Conservation (phyloP, 92 coral and sea anemone species). For the Pocillopora grandis region DNA sequence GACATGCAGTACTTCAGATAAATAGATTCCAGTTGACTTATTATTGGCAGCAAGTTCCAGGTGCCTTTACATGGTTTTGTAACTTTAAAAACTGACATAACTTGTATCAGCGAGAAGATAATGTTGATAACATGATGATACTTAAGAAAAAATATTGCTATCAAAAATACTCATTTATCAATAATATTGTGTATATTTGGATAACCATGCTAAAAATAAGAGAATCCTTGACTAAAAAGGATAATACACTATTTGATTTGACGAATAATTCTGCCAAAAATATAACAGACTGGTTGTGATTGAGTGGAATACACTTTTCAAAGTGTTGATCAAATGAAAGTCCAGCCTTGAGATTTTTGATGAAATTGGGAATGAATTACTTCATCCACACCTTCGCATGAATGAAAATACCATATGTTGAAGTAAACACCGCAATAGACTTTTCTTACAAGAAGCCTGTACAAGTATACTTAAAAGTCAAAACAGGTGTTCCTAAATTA, state of each 20-base stretch:
- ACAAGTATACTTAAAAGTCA: too few relatives aligned
- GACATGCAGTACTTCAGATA: background rate
- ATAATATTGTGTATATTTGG: background rate
- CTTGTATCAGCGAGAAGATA: background rate
- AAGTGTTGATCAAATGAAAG: too few relatives aligned
- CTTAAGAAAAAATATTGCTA: background rate
- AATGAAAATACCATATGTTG: too few relatives aligned
- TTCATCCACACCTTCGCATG: too few relatives aligned
- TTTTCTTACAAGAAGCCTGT: too few relatives aligned
- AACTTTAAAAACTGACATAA: background rate
- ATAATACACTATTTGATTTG: background rate
- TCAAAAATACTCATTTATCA: constrained; percentile 34
- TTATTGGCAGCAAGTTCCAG: too few relatives aligned
- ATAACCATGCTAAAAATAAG: background rate
- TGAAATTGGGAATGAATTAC: too few relatives aligned
- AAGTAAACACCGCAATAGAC: too few relatives aligned
- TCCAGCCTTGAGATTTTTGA: background rate
- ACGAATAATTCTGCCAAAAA: constrained; percentile 11
- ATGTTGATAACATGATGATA: background rate
- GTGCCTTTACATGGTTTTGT: too few relatives aligned
- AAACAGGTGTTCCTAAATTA: too few relatives aligned
- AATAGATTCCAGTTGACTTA: too few relatives aligned
- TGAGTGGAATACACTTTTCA: background rate
- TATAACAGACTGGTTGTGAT: background rate
- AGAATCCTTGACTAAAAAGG: background rate